Percentiles rank a stretch among this genome's conserved stretches.
phyloP scores from a whole-genome alignment of 1,140 invertebrate genomes.

The Ptiloglossa arizonensis region DNA sequence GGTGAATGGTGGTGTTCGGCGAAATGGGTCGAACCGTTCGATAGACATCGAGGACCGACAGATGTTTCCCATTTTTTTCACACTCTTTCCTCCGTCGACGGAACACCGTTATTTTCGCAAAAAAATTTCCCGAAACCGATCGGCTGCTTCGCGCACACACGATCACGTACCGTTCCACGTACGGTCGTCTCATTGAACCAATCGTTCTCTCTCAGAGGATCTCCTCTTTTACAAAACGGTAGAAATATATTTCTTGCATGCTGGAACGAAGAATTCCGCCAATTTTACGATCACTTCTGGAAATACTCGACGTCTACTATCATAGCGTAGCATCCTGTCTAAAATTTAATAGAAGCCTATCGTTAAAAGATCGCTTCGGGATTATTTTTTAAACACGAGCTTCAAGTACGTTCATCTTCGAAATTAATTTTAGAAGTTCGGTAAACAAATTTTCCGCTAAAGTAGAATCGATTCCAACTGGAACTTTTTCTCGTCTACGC shows the following conservation, averaged over 20 bases:
- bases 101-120: constrained; percentile 77
- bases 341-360: neutral
- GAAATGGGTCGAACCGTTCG: constrained; percentile 69
- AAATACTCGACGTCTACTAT: neutral
- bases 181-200: constrained; percentile 49
- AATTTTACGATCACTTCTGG: neutral
- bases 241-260: constrained; percentile 9
- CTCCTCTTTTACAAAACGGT: constrained; percentile 36
- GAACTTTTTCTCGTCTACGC: no score
- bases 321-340: neutral
- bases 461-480: no score
- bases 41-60: constrained; percentile 77
- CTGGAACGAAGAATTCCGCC: neutral
- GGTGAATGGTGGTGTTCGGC: constrained; percentile 14
- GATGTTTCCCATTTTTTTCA: constrained; percentile 77
- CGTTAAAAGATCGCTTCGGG: neutral
- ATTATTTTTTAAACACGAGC: neutral
- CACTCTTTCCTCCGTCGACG: constrained; percentile 62
- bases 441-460: no score
- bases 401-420: neutral
- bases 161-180: constrained; percentile 43
- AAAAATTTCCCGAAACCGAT: constrained; percentile 74
- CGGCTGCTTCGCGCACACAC: constrained; percentile 55
- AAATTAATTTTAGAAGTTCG: neutral
- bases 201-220: constrained; percentile 54